Base-by-base conservation (phyloP, 2,888 invertebrate species). In the Bedellia somnulentella region DNA sequence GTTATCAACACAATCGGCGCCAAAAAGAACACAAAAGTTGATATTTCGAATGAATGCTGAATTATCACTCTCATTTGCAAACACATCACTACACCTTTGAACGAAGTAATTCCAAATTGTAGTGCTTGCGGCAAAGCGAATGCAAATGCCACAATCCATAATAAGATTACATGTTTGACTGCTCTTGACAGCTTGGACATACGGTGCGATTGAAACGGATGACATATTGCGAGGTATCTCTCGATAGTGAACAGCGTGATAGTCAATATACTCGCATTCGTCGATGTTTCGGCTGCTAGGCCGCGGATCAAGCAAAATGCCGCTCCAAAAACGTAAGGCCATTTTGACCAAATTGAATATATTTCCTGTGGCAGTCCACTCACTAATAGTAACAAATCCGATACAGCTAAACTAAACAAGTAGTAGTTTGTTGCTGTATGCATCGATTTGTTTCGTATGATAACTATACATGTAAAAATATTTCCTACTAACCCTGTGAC, bases 101-200 rank as follows among this genome's bases (percentile, higher is more conserved):
- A 47, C n/a, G 49, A 44, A 33, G 57, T 46, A 42, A 80, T 45
- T 29, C 80, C 61, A 42, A 80, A 57, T 17, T 66, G 53, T 23
- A 75, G 45, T 6, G 67, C 89, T 51, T 87, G 87, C 0, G 89
- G 89, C 24, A 87, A 63, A 0, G 89, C 90, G 45, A 87, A 61
- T 36, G 82, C 73, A 40, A 92, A 60, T 0, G 93, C 86, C 1
- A 85, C 64, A 30, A 89, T 51, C 95, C 95, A 96, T 37, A 94
- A 82, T 24, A 82, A 63, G 13, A 90, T 57, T 23, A 95, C 89
- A 44, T 90, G 83, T 50, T 87, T 87, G 32, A 89, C 78, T 6
- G 91, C 93, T 16, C 95, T 78, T 10, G 90, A 86, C 23, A 94
- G 66, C 47, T 91, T 91, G 3, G 93, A 92, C 84, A 92, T 87